These are phyloP conservation scores for Falco columbarius DNA, from an alignment of 2,797 vertebrate species.

Conservation along the genomic window DNA sequence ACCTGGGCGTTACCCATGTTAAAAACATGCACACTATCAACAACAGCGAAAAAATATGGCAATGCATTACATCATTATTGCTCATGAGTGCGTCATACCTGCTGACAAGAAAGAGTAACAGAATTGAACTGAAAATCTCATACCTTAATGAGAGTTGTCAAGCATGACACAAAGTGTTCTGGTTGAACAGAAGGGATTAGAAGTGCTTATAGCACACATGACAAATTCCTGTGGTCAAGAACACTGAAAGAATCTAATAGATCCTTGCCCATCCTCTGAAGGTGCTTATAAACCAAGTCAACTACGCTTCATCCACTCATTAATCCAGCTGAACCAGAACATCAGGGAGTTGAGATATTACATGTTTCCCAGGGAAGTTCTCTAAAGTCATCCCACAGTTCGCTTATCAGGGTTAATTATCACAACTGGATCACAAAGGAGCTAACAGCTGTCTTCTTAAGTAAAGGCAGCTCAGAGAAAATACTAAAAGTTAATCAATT, in stretches of 20 bases:
- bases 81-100: background rate
- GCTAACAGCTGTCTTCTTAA: background rate
- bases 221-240: background rate
- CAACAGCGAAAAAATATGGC: background rate
- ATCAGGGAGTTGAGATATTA: conserved; percentile 2
- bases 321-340: conserved; percentile 53
- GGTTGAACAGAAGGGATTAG: background rate
- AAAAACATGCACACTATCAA: background rate
- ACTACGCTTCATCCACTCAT: background rate
- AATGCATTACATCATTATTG: background rate
- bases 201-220: background rate
- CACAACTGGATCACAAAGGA: background rate
- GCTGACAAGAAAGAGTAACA: background rate
- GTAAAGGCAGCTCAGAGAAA: background rate
- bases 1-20: background rate
- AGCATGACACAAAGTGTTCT: background rate
- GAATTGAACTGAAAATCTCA: background rate
- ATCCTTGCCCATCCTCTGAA: background rate
- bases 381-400: conserved; percentile 17
- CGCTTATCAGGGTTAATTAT: conserved; percentile 21
- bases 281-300: background rate
- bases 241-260: background rate
- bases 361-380: background rate
- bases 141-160: background rate
- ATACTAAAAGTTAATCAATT: background rate